Base-by-base conservation (phyloP, 2,113 vertebrate genomes). In the Fregata magnificens region DNA sequence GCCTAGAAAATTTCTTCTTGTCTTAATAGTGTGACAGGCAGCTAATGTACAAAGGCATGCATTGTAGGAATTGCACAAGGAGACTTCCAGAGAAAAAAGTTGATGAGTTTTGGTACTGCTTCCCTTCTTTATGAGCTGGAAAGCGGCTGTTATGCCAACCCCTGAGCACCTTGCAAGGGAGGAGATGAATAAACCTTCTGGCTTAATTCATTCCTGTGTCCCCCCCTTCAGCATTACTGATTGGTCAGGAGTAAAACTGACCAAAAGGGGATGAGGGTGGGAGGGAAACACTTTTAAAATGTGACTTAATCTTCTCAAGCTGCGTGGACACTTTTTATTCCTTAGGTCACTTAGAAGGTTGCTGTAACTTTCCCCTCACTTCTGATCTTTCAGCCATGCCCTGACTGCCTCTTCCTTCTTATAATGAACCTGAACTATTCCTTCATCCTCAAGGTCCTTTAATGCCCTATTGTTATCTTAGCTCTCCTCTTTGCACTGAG, bases 361-460 rank as follows among this genome's bases (percentile, higher is more conserved):
- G 84, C 40, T 81, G 67, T 88, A 88, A 94, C 90, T 92, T 96
- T 92, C 71, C 34, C 11, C 21, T 90, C 78, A 69, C 49, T 93
- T 93, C 45, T 88, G 42, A 36, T 94, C 58, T 87, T 85, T 85
- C 88, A 91, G 53, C 45, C 95, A 32, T 88, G 53, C 40, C 58
- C 62, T 85, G 73, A 62, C 67, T 72, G 62, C 14, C 28, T 86
- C 49, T 90, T 91, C 32, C 42, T 74, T 88, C 70, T 77, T 38
- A 26, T 56, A 91, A 92, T 29, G 78, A 95, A 79, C 32, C 45
- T 61, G 66, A 92, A 62, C 34, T 93, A 49, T 24, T 93, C 66
- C 63, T 80, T 92, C 74, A 91, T 94, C 58, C 59, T 94, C 93
- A 95, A 97, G 92, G 92, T 93, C 67, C 36, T 95, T 88, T 86